Percentiles rank a stretch among this genome's conserved stretches.
Conservation (phyloP, 2,113 vertebrate genomes). For the Xiphophorus hellerii region DNA sequence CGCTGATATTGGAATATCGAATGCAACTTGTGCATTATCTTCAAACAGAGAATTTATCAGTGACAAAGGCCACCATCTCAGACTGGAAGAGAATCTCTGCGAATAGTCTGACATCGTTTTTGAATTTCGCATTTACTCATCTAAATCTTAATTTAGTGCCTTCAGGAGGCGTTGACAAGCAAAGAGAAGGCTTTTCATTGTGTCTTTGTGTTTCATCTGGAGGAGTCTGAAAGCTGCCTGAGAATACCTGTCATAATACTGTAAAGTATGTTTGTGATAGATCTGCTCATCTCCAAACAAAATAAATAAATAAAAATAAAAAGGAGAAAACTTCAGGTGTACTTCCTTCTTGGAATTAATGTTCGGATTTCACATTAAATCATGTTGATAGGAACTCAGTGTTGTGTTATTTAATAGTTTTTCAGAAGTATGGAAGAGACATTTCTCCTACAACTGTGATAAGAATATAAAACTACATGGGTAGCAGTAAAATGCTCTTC, state of each 20-base stretch:
- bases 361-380: constrained; percentile 1
- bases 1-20: constrained; percentile 68
- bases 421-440: background rate
- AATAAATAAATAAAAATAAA: background rate
- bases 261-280: constrained; percentile 12
- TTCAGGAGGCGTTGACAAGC: constrained; percentile 64
- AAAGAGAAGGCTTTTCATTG: constrained; percentile 58
- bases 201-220: constrained; percentile 63
- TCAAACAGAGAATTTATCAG: constrained; percentile 61
- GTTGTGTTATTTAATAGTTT: background rate
- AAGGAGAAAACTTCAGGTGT: background rate
- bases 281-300: constrained; percentile 11
- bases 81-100: constrained; percentile 57
- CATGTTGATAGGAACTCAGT: background rate
- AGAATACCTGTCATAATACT: constrained; percentile 45
- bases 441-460: background rate
- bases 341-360: constrained; percentile 1
- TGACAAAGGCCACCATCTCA: constrained; percentile 70
- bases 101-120: constrained; percentile 63
- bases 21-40: constrained; percentile 78
- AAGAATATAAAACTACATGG: background rate
- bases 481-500: background rate
- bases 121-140: constrained; percentile 68
- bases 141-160: constrained; percentile 76
- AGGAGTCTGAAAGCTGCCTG: constrained; percentile 61